Percentiles rank a stretch among this genome's conserved stretches.
These are phyloP conservation scores for Rhinatrema bivittatum DNA, from an alignment of 2,797 vertebrate species.

Conservation along the genomic window DNA sequence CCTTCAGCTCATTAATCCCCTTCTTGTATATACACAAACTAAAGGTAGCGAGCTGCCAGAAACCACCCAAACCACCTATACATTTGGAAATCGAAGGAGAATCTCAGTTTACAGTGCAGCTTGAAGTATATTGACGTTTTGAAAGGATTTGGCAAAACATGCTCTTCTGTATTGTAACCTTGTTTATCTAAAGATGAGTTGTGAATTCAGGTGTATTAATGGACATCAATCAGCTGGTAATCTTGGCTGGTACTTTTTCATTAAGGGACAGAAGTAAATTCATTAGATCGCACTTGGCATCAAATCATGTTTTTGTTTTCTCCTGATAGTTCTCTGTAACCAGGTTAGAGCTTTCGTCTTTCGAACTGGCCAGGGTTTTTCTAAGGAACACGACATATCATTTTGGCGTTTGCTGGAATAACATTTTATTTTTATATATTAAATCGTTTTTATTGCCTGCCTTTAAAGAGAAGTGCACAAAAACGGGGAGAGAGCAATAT, in stretches of 20 bases:
- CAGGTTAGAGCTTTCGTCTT: conserved; percentile 20
- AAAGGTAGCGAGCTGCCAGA: conserved; percentile 62
- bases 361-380: neutral
- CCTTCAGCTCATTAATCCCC: conserved; percentile 80
- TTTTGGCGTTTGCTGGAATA: conserved; percentile 16
- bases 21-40: conserved; percentile 55
- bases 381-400: neutral
- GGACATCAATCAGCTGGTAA: conserved; percentile 19
- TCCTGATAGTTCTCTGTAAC: conserved; percentile 11
- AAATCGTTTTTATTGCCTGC: conserved; percentile 14
- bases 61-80: conserved; percentile 44
- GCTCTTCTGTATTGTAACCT: conserved; percentile 11
- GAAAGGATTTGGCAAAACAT: conserved; percentile 29
- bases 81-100: conserved; percentile 45
- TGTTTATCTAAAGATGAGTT: conserved; percentile 16
- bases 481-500: no score
- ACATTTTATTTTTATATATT: conserved; percentile 20
- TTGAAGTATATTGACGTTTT: conserved; percentile 30
- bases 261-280: conserved; percentile 8
- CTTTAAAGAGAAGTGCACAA: no score
- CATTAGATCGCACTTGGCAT: conserved; percentile 21
- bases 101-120: conserved; percentile 26
- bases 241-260: conserved; percentile 7
- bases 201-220: conserved; percentile 41
- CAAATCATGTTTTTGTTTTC: conserved; percentile 4